Evolutionary conservation across 2,888 invertebrate genomes (phyloP).

Genomic region (Heliconius erato): DNA sequence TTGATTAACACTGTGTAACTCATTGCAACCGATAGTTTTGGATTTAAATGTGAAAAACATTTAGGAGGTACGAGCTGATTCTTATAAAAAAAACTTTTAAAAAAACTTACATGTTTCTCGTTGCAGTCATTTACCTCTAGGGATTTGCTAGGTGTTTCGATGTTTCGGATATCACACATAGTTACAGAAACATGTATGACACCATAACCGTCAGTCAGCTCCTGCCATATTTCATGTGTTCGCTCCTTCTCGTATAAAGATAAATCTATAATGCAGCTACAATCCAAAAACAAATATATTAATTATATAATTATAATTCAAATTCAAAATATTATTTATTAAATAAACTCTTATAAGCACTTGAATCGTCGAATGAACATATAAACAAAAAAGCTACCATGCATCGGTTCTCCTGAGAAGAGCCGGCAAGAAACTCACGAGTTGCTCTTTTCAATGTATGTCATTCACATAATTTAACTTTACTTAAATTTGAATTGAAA

Average conservation of each 20-base stretch:
- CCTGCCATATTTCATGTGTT: slow-evolving; percentile 75
- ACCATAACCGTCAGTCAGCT: slow-evolving; percentile 73
- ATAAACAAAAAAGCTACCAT: too few relatives aligned
- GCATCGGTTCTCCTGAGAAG: too few relatives aligned
- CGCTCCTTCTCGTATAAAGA: slow-evolving; percentile 69
- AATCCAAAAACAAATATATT: slow-evolving; percentile 9
- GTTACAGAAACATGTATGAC: slow-evolving; percentile 72
- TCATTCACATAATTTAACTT: not conserved
- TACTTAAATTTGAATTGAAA: too few relatives aligned
- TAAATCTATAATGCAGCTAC: slow-evolving; percentile 73
- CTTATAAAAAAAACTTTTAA: not conserved
- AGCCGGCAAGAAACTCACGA: too few relatives aligned
- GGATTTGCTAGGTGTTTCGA: slow-evolving; percentile 41
- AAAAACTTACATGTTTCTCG: slow-evolving; percentile 64
- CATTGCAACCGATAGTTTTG: not conserved
- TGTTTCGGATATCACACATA: slow-evolving; percentile 63
- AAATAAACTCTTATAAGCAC: too few relatives aligned
- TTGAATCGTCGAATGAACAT: too few relatives aligned
- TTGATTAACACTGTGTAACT: not conserved
- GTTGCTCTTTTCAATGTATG: too few relatives aligned
- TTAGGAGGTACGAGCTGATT: not conserved
- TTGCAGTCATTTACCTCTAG: slow-evolving; percentile 37
- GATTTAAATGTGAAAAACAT: not conserved
- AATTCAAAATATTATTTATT: too few relatives aligned
- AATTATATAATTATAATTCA: too few relatives aligned